Conservation (phyloP, 1,140 invertebrate species). For the Drosophila saltans region DNA sequence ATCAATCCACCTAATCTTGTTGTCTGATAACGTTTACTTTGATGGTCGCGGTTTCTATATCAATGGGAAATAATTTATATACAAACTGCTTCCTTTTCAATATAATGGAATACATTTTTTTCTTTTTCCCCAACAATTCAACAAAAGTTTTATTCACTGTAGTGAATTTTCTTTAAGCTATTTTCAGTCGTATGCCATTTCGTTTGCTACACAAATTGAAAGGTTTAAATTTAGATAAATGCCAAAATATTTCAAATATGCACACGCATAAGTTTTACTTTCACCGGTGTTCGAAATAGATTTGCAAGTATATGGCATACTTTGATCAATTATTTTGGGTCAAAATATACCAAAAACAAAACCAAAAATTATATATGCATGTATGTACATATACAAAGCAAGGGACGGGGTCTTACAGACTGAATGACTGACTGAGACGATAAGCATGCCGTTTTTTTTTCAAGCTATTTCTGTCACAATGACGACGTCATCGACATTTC, state of each 20-base stretch:
- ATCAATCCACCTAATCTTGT: slow-evolving; percentile 18
- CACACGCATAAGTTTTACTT: slow-evolving; percentile 46
- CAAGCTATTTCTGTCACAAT: slow-evolving; percentile 47
- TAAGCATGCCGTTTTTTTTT: slow-evolving; percentile 34
- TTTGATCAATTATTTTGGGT: slow-evolving; percentile 71
- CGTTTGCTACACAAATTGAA: slow-evolving; percentile 56
- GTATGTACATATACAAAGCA: slow-evolving; percentile 8
- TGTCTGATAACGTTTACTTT: background rate
- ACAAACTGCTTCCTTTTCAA: too few species aligned
- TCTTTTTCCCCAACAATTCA: background rate
- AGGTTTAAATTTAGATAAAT: slow-evolving; percentile 77
- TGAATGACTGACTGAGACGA: slow-evolving; percentile 14
- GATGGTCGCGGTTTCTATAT: too few species aligned
- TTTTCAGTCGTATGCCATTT: slow-evolving; percentile 62
- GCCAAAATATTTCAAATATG: slow-evolving; percentile 73
- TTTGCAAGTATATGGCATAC: slow-evolving; percentile 34
- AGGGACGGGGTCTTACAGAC: background rate
- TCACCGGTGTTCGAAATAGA: slow-evolving; percentile 15
- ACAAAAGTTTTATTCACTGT: slow-evolving; percentile 1
- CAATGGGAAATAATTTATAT: too few species aligned
- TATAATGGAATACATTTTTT: too few species aligned
- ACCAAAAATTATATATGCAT: background rate
- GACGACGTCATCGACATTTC: slow-evolving; percentile 62
- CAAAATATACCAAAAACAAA: slow-evolving; percentile 7
- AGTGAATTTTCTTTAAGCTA: slow-evolving; percentile 20